These are phyloP conservation scores for Thereuonema tuberculata DNA, from an alignment of 1,140 invertebrate genomes.

Conservation along the genomic window DNA sequence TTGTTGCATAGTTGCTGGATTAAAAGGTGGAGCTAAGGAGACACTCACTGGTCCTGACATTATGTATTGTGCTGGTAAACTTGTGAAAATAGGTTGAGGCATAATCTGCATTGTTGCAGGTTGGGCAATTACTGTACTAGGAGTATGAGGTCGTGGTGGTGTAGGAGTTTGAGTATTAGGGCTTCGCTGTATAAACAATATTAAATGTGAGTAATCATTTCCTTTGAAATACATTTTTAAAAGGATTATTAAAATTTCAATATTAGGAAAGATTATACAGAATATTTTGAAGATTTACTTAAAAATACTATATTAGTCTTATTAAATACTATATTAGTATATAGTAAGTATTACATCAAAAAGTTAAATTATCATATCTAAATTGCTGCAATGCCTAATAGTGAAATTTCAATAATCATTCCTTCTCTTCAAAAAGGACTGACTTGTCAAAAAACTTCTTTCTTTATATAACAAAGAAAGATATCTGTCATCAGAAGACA, in stretches of 20 bases:
- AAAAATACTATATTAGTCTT: no score
- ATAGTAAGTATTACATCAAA: no score
- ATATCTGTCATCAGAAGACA: no score
- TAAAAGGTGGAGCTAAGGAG: constrained; percentile 31
- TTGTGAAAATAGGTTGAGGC: constrained; percentile 4
- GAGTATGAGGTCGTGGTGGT: constrained; percentile 61
- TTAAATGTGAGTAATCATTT: no score
- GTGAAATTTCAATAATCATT: no score
- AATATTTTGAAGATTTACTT: constrained; percentile 14
- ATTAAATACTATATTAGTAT: no score
- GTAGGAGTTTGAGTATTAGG: constrained; percentile 44
- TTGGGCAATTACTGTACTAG: constrained; percentile 25
- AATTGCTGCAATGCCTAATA: no score
- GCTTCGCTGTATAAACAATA: constrained; percentile 35
- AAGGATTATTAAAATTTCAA: constrained; percentile 13
- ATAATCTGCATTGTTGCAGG: constrained; percentile 6
- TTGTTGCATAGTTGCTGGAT: constrained; percentile 25
- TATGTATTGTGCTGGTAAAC: constrained; percentile 1
- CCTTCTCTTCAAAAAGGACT: no score
- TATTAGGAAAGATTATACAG: constrained; percentile 10
- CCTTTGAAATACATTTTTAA: constrained; percentile 14
- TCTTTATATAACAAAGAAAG: no score
- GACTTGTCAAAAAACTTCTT: no score
- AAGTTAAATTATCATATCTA: no score
- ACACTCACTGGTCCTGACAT: constrained; percentile 1